Evolutionary conservation across 2,888 invertebrate genomes (phyloP).

Genomic region (Ceratothoa steindachneri): DNA sequence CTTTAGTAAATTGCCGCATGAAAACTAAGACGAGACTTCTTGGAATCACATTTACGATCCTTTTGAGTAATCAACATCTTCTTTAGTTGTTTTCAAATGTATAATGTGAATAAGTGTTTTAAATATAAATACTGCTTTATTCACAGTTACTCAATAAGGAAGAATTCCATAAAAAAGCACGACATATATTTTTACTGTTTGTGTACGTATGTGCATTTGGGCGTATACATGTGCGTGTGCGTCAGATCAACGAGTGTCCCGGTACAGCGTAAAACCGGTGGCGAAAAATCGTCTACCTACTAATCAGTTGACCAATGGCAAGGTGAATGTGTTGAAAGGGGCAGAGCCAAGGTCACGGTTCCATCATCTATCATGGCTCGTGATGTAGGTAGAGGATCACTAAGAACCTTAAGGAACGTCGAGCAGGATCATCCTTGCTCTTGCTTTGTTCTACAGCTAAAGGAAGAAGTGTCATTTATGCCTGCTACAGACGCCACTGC

Average conservation of each 20-base stretch:
- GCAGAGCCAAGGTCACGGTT: conserved; percentile 3
- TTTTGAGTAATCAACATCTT: too few species aligned
- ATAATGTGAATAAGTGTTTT: too few species aligned
- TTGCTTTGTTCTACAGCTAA: too few species aligned
- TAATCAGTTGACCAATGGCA: conserved; percentile 12
- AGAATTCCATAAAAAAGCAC: too few species aligned
- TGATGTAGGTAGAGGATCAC: conserved; percentile 1
- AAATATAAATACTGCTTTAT: too few species aligned
- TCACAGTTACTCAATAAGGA: too few species aligned
- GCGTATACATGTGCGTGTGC: neutral
- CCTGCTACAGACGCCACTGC: too few species aligned
- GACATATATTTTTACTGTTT: neutral
- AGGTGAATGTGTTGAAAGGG: conserved; percentile 15
- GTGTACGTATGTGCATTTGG: neutral
- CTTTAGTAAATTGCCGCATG: too few species aligned
- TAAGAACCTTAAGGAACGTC: too few species aligned
- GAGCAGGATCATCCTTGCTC: too few species aligned
- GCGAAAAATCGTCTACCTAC: conserved; percentile 8
- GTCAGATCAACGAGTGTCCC: neutral
- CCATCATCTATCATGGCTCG: conserved; percentile 1
- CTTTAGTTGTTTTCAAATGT: too few species aligned
- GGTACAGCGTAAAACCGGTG: conserved; percentile 3
- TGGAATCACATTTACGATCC: neutral
- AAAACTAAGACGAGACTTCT: neutral
- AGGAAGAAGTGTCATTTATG: too few species aligned